Evolutionary conservation across 2,797 vertebrate genomes (phyloP), one percentile per base, ranked within the genome.

Genomic region (Macrochelys suwanniensis): DNA sequence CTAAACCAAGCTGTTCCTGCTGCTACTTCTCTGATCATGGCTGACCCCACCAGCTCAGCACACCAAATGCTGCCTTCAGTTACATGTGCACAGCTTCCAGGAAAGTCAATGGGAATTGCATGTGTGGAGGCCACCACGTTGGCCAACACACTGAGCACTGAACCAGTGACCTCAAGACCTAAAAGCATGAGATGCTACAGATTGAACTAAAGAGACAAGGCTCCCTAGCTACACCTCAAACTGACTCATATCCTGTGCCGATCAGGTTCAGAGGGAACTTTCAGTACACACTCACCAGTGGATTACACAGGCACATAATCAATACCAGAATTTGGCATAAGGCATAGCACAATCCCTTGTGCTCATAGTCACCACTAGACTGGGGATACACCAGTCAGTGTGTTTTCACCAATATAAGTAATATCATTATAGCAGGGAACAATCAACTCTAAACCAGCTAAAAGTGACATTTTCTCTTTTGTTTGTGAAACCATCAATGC

Each of bases 11-110:
- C 53, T 71, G 37, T 15, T 65, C 8, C 81, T 82, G 33, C 61
- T 56, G 33, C 42, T 90, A 28, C 42, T 21, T 61, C 28, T 56
- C 49, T 78, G 65, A 4, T 1, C 25, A 31, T 33, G 47, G 61
- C 23, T 47, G 21, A 9, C 8, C 53, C 21, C 53, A 4, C 21
- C 53, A 54, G 16, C 42, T 85, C 37, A 6, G 49, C 25, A 82
- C 45, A 65, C 4, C 61, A 71, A 84, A 77, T 10, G 23, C 28
- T 68, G 45, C 49, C 61, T 25, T 51, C 87, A 61, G n/a, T 8
- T 54, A 26, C 8, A 2, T 0, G 37, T 45, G 1, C 10, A 13
- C 7, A 21, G 17, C 84, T 83, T 12, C 82, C 5, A 16, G 45
- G 7, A 26, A 6, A 57, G 42, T n/a, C 16, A 5, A 1, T 26